phyloP scores from a whole-genome alignment of 2,797 vertebrate species.

The Pygocentrus nattereri region DNA sequence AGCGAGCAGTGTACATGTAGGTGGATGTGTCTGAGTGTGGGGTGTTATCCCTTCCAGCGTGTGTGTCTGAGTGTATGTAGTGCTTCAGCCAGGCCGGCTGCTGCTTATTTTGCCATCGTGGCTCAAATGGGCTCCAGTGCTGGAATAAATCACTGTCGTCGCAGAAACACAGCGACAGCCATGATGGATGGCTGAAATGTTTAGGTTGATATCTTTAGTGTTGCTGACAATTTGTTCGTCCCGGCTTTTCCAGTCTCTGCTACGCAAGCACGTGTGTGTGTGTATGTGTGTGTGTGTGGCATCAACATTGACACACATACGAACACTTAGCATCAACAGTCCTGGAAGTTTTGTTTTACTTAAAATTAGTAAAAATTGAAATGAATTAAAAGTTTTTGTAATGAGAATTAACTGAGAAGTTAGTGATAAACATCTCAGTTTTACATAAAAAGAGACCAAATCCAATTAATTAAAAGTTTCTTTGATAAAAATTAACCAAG shows the following conservation, averaged over 20 bases:
- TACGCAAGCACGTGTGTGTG: conserved; percentile 1
- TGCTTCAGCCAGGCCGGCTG: conserved; percentile 44
- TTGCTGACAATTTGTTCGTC: conserved; percentile 85
- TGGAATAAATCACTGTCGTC: conserved; percentile 86
- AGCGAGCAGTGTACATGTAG: conserved; percentile 12
- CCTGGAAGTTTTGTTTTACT: neutral
- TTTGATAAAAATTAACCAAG: too few relatives aligned
- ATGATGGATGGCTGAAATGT: conserved; percentile 86
- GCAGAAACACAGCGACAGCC: conserved; percentile 80
- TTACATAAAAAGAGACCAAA: too few relatives aligned
- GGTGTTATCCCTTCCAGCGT: conserved; percentile 37
- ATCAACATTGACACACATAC: conserved; percentile 63
- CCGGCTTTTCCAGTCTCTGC: conserved; percentile 75
- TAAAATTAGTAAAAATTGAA: neutral
- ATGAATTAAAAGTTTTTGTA: neutral
- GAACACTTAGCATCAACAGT: neutral
- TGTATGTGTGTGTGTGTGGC: conserved; percentile 67
- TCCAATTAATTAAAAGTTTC: too few relatives aligned
- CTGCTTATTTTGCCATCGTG: conserved; percentile 58
- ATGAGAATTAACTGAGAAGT: too few relatives aligned
- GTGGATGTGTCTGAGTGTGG: conserved; percentile 50
- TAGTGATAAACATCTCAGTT: too few relatives aligned
- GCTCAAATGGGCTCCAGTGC: conserved; percentile 80
- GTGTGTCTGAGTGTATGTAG: conserved; percentile 62
- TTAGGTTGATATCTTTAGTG: conserved; percentile 87